A percentile compares a stretch with the other conserved stretches of the same genome.
phyloP scores from a whole-genome alignment of 2,797 vertebrate species.

The Momotus momota region DNA sequence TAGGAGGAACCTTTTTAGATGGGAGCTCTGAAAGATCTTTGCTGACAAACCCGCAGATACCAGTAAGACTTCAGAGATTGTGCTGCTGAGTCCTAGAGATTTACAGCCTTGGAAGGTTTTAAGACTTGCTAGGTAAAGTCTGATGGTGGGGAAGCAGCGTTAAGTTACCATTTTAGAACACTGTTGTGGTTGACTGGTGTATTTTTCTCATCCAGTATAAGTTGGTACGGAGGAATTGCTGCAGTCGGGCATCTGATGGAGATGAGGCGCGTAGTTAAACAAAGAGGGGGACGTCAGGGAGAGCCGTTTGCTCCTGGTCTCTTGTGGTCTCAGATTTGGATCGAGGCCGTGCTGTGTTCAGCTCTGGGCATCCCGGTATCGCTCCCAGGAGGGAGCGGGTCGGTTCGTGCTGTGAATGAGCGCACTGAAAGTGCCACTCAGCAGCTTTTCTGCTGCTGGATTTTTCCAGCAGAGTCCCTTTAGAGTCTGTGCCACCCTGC shows the following conservation, averaged over 20 bases:
- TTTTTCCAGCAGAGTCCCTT: not conserved
- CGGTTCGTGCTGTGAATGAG: not conserved
- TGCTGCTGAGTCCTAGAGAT: not conserved
- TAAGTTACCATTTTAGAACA: not conserved
- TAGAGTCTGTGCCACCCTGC: not conserved
- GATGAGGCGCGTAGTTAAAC: rapidly evolving
- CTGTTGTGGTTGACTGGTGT: too few species aligned
- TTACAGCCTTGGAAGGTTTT: not conserved
- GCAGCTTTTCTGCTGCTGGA: not conserved
- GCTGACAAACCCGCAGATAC: not conserved
- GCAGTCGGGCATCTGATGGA: rapidly evolving
- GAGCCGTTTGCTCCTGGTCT: not conserved
- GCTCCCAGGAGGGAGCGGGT: not conserved
- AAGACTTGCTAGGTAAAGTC: not conserved
- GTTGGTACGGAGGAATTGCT: not conserved
- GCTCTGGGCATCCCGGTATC: not conserved
- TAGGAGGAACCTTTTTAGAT: not conserved
- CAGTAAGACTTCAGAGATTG: not conserved
- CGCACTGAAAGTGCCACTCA: rapidly evolving
- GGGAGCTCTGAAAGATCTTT: not conserved
- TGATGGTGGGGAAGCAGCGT: not conserved
- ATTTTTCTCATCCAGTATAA: not conserved
- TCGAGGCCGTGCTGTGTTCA: not conserved
- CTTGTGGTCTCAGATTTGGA: not conserved
- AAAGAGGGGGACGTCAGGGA: not conserved